Evolutionary conservation across 2,888 invertebrate genomes (phyloP).

Genomic region (Tenthredo scrophulariae): DNA sequence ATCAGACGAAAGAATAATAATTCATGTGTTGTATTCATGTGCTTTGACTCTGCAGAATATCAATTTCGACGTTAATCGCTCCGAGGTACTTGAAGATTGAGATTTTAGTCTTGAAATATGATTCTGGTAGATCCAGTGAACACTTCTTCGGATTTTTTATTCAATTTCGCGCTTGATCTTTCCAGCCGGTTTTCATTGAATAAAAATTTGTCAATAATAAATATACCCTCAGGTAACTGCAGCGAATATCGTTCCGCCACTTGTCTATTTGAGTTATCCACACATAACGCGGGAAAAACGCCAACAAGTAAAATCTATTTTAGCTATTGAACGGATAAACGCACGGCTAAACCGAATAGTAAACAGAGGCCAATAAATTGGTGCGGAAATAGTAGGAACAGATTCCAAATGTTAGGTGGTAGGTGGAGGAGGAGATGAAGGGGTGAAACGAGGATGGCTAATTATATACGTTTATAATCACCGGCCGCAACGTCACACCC

Average conservation of each 20-base stretch:
- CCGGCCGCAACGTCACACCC: constrained; percentile 40
- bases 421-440: neutral
- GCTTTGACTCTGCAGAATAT: neutral
- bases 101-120: neutral
- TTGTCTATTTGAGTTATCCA: constrained; percentile 26
- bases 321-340: constrained; percentile 50
- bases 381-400: constrained; percentile 41
- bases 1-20: neutral
- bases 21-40: neutral
- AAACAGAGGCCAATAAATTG: constrained; percentile 50
- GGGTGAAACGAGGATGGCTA: constrained; percentile 24
- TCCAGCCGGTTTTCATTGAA: neutral
- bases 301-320: constrained; percentile 48
- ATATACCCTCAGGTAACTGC: neutral
- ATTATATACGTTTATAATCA: constrained; percentile 53
- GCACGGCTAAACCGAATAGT: constrained; percentile 50
- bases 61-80: neutral
- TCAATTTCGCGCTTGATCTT: neutral
- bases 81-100: neutral
- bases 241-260: constrained; percentile 18
- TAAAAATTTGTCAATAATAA: neutral
- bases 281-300: constrained; percentile 43
- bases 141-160: neutral
- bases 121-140: neutral
- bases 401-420: constrained; percentile 43